phyloP scores from a whole-genome alignment of 2,113 vertebrate species.

The Nyctereutes procyonoides region DNA sequence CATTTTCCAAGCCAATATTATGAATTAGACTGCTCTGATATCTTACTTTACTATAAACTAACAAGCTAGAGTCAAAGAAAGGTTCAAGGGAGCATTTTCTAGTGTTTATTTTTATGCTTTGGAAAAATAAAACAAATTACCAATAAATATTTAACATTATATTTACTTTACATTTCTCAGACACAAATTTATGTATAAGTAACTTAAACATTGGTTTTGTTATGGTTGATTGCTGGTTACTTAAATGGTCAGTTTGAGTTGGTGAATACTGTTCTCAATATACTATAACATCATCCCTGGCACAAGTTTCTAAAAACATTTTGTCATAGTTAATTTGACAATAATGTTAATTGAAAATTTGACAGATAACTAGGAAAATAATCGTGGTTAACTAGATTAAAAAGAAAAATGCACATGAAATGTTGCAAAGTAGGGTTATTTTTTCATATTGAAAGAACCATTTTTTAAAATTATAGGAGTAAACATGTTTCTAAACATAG shows the following conservation, averaged over 20 bases:
- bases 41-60: not conserved
- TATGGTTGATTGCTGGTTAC: slow-evolving; percentile 1
- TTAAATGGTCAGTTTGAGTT: slow-evolving; percentile 31
- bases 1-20: not conserved
- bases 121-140: not conserved
- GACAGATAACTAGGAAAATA: slow-evolving; percentile 15
- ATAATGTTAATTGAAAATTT: slow-evolving; percentile 54
- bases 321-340: slow-evolving; percentile 36
- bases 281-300: not conserved
- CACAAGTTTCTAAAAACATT: slow-evolving; percentile 1
- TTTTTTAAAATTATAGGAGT: not conserved
- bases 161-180: not conserved
- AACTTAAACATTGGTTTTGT: slow-evolving; percentile 36
- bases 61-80: not conserved
- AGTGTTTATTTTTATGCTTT: slow-evolving; percentile 37
- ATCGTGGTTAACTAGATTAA: not conserved
- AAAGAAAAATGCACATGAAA: not conserved
- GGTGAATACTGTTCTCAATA: slow-evolving; percentile 1
- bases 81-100: not conserved
- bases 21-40: not conserved
- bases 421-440: not conserved
- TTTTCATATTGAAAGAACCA: not conserved
- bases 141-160: not conserved
- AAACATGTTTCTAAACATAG: not conserved
- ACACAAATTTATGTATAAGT: slow-evolving; percentile 14